A percentile compares a stretch with the other conserved stretches of the same genome.
Conservation (phyloP, 1,140 invertebrate species). For the Oppia nitens region DNA sequence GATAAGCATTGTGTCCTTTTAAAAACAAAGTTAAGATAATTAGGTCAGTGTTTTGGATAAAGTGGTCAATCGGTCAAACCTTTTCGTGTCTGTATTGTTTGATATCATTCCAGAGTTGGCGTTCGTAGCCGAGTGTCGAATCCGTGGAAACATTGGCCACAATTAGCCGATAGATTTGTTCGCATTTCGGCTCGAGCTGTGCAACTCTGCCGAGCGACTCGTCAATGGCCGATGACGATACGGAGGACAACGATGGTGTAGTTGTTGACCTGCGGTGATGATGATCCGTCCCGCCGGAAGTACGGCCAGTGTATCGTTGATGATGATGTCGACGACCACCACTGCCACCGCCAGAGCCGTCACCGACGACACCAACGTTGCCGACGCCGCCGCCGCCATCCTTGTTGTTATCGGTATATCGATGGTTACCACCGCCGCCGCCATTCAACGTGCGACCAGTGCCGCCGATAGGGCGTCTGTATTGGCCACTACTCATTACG, state of each 20-base stretch:
- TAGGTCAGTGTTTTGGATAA: not conserved
- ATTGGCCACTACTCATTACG: too few species aligned
- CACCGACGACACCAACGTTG: not conserved
- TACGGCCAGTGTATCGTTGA: too few species aligned
- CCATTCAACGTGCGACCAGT: too few species aligned
- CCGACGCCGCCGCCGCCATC: not conserved
- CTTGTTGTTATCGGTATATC: not conserved
- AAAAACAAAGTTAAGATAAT: not conserved
- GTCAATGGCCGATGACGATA: too few species aligned
- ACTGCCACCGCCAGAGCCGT: too few species aligned
- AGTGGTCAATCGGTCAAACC: not conserved
- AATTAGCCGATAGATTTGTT: not conserved
- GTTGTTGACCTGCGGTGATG: too few species aligned
- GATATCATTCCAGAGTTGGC: slow-evolving; percentile 6
- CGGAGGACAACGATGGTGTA: too few species aligned
- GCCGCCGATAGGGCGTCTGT: too few species aligned
- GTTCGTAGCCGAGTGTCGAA: not conserved
- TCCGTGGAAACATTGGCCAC: not conserved
- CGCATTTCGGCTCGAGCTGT: not conserved
- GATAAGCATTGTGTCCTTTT: slow-evolving; percentile 1
- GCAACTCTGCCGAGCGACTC: not conserved
- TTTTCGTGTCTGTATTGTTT: slow-evolving; percentile 5
- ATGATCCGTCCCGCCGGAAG: too few species aligned
- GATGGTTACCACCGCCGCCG: too few species aligned
- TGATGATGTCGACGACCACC: too few species aligned